Conservation (phyloP, 1,140 invertebrate genomes). For the Theocolax elegans region DNA sequence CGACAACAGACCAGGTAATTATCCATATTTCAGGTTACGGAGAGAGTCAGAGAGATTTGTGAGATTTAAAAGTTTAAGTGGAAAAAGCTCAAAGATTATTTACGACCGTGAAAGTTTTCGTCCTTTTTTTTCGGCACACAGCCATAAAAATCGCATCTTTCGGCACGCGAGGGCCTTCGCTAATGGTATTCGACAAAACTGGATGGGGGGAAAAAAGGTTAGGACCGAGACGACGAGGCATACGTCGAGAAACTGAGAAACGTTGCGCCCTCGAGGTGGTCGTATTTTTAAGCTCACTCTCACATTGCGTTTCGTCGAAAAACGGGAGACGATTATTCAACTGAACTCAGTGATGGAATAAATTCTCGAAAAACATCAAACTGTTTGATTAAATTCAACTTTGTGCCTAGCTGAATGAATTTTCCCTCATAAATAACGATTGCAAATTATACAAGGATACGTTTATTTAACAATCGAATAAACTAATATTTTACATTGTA, state of each 20-base stretch:
- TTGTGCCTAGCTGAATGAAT: too few species aligned
- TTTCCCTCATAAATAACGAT: too few species aligned
- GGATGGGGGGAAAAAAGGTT: conserved; percentile 4
- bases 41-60: conserved; percentile 11
- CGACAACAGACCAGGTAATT: background rate
- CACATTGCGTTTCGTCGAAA: too few species aligned
- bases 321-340: too few species aligned
- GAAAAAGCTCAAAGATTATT: conserved; percentile 21
- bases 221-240: background rate
- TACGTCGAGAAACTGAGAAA: conserved; percentile 2
- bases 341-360: too few species aligned
- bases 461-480: too few species aligned
- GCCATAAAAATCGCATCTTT: conserved; percentile 20
- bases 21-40: conserved; percentile 7
- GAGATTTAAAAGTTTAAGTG: conserved; percentile 10
- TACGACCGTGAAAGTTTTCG: conserved; percentile 23
- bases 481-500: too few species aligned
- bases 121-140: background rate
- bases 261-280: background rate
- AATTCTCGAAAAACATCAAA: too few species aligned
- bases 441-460: too few species aligned
- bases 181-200: conserved; percentile 15
- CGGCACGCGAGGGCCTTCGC: background rate
- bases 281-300: background rate
- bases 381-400: too few species aligned